Evolutionary conservation across 2,888 invertebrate genomes (phyloP).

Genomic region (Bombyx huttoni): DNA sequence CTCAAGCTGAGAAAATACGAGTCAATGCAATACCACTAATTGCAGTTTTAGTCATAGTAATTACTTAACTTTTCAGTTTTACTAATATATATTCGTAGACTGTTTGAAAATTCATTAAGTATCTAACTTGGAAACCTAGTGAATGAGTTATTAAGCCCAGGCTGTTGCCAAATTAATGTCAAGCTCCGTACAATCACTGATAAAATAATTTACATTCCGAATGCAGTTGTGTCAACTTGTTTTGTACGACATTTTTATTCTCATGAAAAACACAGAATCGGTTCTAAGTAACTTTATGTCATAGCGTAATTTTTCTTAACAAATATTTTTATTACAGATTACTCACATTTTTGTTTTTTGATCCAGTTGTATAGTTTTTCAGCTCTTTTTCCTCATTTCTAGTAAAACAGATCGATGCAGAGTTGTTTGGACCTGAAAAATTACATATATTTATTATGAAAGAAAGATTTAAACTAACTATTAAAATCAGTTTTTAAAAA

Average conservation of each 20-base stretch:
- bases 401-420: slow-evolving; percentile 1
- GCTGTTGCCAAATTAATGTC: neutral
- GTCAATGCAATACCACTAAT: neutral
- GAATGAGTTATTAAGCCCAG: neutral
- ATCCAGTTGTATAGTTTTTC: slow-evolving; percentile 34
- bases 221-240: neutral
- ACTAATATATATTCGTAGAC: neutral
- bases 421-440: slow-evolving; percentile 11
- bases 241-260: neutral
- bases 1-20: slow-evolving; percentile 2
- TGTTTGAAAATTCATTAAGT: neutral
- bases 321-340: slow-evolving; percentile 2
- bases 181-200: neutral
- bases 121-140: too few relatives aligned
- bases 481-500: too few relatives aligned
- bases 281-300: too few relatives aligned
- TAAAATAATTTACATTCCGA: neutral
- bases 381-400: slow-evolving; percentile 67
- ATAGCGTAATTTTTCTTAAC: too few relatives aligned
- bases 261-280: too few relatives aligned
- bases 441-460: neutral
- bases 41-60: neutral
- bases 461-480: too few relatives aligned
- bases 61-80: too few relatives aligned
- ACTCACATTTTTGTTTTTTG: slow-evolving; percentile 61